These are phyloP conservation scores for Artibeus lituratus DNA, from an alignment of 2,797 vertebrate species.

Conservation along the genomic window DNA sequence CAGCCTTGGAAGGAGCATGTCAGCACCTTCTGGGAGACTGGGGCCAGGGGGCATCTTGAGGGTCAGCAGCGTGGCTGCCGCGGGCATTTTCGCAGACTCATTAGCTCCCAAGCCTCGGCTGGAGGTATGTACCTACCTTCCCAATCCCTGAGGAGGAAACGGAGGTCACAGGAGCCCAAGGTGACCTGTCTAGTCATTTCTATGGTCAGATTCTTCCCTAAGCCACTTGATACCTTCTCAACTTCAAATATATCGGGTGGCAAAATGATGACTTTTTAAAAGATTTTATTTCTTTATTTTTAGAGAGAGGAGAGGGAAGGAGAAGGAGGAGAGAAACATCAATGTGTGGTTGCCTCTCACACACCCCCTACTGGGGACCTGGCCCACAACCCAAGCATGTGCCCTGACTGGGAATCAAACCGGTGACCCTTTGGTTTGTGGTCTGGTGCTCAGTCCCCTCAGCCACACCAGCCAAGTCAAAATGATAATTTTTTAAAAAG, in stretches of 20 bases:
- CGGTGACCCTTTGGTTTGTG: too few species aligned
- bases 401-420: too few species aligned
- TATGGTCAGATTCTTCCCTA: neutral
- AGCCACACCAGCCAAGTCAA: too few species aligned
- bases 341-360: too few species aligned
- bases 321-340: too few species aligned
- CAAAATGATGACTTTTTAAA: neutral
- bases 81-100: neutral
- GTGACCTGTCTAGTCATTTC: neutral
- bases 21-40: neutral
- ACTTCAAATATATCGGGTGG: neutral
- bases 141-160: neutral
- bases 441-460: too few species aligned
- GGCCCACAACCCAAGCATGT: too few species aligned
- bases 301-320: too few species aligned
- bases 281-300: neutral
- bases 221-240: neutral
- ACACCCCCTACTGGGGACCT: too few species aligned
- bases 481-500: neutral
- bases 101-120: too few species aligned
- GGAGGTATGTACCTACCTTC: neutral
- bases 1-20: neutral
- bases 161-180: neutral
- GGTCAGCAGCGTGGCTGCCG: fast-evolving
- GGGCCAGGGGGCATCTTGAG: neutral